Percentiles rank a stretch among this genome's conserved stretches.
Conservation (phyloP, 2,113 vertebrate genomes). For the Gallinago paraguaiae region DNA sequence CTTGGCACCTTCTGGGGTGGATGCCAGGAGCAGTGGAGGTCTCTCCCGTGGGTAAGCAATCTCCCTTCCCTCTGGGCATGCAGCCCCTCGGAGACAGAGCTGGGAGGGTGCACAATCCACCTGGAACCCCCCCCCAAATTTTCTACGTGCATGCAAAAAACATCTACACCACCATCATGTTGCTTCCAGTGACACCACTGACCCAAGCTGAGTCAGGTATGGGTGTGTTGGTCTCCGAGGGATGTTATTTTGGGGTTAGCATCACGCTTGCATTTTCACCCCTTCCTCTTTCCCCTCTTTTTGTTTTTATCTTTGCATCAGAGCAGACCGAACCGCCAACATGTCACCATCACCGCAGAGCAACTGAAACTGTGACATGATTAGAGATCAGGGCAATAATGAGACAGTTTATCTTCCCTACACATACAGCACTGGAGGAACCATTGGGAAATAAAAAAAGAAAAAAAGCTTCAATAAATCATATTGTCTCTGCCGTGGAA, state of each 20-base stretch:
- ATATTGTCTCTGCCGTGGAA: background rate
- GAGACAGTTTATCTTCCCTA: background rate
- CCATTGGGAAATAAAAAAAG: constrained; percentile 27
- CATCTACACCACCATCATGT: accelerated
- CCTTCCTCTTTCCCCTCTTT: background rate
- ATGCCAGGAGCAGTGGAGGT: accelerated
- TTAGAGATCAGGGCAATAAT: constrained; percentile 21
- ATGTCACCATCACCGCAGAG: background rate
- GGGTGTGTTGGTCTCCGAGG: accelerated
- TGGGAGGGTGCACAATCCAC: background rate
- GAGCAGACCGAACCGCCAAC: background rate
- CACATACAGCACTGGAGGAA: background rate
- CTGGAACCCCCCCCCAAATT: background rate
- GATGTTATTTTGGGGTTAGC: background rate
- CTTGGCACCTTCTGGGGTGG: background rate
- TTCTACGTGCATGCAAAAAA: accelerated
- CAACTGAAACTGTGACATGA: background rate
- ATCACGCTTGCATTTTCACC: background rate
- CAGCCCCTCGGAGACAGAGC: background rate
- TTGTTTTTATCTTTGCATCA: background rate
- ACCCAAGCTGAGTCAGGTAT: accelerated
- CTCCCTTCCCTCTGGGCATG: accelerated
- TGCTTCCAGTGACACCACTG: background rate
- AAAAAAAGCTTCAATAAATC: constrained; percentile 18
- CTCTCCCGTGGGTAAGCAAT: background rate